Percentiles rank a stretch among this genome's conserved stretches.
Conservation (phyloP, 2,113 vertebrate species). For the Cyanoramphus novaezelandiae region DNA sequence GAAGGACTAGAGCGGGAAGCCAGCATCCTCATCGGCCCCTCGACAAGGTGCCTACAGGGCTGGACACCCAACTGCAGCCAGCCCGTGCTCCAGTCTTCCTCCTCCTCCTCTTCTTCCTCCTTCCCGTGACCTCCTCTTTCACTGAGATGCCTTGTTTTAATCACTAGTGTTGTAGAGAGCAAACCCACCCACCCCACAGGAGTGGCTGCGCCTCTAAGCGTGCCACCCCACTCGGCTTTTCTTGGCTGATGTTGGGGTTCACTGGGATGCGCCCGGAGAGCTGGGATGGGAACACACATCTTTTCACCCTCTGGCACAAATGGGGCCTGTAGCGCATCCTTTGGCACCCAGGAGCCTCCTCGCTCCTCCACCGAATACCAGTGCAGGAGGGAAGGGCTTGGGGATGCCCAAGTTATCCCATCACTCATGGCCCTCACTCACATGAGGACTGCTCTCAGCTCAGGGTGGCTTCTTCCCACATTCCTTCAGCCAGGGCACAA, state of each 20-base stretch:
- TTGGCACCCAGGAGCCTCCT: background rate
- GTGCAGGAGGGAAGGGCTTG: background rate
- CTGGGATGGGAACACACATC: background rate
- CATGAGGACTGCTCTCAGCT: background rate
- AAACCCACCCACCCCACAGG: background rate
- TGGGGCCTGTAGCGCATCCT: background rate
- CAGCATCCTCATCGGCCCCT: background rate
- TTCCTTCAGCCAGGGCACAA: background rate
- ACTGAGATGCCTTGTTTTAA: slow-evolving; percentile 71
- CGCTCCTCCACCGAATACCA: accelerated
- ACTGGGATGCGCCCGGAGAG: background rate
- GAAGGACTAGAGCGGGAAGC: slow-evolving; percentile 73
- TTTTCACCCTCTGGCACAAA: background rate
- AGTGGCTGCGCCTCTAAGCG: background rate
- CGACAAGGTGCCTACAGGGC: background rate
- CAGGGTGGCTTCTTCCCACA: background rate
- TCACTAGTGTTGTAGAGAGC: slow-evolving; percentile 66
- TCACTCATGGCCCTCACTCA: background rate
- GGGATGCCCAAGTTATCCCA: accelerated
- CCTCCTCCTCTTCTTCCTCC: slow-evolving; percentile 5
- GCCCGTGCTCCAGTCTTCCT: slow-evolving; percentile 14
- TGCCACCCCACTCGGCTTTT: background rate
- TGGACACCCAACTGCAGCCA: slow-evolving; percentile 29
- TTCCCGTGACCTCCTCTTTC: slow-evolving; percentile 35
- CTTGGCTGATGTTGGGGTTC: background rate